Evolutionary conservation across 37 sponge, comb jelly and placozoan species (phyloP).

Genomic region (Spongilla lacustris): DNA sequence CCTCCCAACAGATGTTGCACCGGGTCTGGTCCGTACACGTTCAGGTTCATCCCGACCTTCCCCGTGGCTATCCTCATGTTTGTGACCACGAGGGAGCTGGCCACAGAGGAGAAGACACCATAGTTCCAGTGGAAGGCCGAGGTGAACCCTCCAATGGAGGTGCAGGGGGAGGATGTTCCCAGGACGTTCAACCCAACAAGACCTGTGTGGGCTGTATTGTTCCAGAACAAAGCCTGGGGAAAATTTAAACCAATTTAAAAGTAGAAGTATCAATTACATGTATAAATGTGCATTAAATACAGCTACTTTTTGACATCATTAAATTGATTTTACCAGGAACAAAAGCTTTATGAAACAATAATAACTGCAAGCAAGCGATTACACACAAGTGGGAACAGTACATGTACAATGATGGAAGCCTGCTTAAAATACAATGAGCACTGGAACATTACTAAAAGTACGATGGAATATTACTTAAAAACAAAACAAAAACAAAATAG

Average conservation of each 20-base stretch:
- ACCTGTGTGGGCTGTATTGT: constrained; percentile 80
- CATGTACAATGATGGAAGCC: too few species aligned
- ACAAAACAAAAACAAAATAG: too few species aligned
- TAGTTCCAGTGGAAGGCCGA: constrained; percentile 79
- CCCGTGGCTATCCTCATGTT: constrained; percentile 63
- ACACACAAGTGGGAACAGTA: too few species aligned
- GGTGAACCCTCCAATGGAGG: constrained; percentile 75
- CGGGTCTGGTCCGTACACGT: constrained; percentile 88
- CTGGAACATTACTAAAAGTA: too few species aligned
- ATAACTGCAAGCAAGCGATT: too few species aligned
- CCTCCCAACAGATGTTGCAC: constrained; percentile 72
- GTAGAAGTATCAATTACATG: background rate
- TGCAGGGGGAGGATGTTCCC: constrained; percentile 65
- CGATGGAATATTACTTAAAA: too few species aligned
- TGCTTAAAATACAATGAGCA: too few species aligned
- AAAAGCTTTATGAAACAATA: too few species aligned
- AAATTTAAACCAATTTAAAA: background rate
- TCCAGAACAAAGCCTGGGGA: constrained; percentile 74
- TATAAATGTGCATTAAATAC: too few species aligned
- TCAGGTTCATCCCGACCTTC: constrained; percentile 82
- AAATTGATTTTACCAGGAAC: too few species aligned
- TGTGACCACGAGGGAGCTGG: constrained; percentile 59
- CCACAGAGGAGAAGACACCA: constrained; percentile 78
- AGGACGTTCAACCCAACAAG: constrained; percentile 65
- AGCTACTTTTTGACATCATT: too few species aligned